Base-by-base conservation (phyloP, 2,888 invertebrate species). In the Andrena bicolor region DNA sequence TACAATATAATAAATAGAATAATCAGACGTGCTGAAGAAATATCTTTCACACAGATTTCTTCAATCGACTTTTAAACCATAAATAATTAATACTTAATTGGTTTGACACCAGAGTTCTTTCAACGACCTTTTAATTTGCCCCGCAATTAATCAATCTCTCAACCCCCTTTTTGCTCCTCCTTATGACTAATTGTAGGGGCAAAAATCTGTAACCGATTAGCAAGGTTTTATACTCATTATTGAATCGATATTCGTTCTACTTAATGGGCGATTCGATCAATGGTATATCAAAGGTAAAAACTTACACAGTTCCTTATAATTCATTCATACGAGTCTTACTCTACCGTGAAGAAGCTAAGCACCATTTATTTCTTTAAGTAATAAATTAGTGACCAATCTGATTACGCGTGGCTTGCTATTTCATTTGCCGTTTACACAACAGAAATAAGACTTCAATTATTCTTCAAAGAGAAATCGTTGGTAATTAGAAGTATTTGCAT, bases 381-480 rank as follows among this genome's bases (percentile, higher is more conserved):
- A 35, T 35, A 13, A 35, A 35, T 70, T 20, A 35, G 28, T 60
- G 20, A n/a, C n/a, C 20, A 30, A 41, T 58, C 6, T 23, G 10
- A 58, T 28, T 20, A 1, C 6, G 4, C 13, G 23, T 13, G 58
- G 41, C 48, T 30, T 26, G 10, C 56, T 48, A 41, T 28, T 48
- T 41, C 4, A 28, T 28, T 60, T 13, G 26, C 13, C n/a, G 2
- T 7, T n/a, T 5, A 41, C 28, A 2, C n/a, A 53, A 26, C 2
- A 4, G 26, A 23, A 56, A 7, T 13, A 4, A 23, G 6, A 7
- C 20, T 7, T 4, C 1, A n/a, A 26, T 69, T 16, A 8, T 53
- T n/a, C 5, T 8, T 10, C 35, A 35, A 32, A 35, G 69, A 56
- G 69, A 69, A 69, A 69, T 26, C 56, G 8, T 6, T n/a, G 68